phyloP scores from a whole-genome alignment of 2,113 vertebrate species.

The Tenebrosternarchus preto region DNA sequence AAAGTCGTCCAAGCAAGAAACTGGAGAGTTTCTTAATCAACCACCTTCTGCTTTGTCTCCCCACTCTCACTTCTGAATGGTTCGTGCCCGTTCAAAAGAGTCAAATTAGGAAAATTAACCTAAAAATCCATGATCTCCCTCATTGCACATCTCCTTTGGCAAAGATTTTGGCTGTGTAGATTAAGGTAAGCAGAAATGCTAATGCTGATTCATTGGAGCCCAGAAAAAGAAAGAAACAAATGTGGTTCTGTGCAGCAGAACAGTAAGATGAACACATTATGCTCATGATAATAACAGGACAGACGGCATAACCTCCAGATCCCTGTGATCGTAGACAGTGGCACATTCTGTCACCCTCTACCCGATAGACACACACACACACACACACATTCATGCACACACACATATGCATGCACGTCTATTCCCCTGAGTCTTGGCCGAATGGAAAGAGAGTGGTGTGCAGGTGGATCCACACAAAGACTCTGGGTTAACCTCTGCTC shows the following conservation, averaged over 20 bases:
- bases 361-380: background rate
- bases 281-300: conserved; percentile 16
- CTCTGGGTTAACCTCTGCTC: conserved; percentile 30
- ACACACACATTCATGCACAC: background rate
- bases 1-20: conserved; percentile 23
- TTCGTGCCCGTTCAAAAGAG: conserved; percentile 40
- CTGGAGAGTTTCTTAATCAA: conserved; percentile 48
- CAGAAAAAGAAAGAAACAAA: background rate
- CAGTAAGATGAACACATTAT: background rate
- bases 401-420: background rate
- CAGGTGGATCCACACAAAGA: conserved; percentile 30
- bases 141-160: background rate
- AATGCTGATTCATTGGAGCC: background rate
- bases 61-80: conserved; percentile 33
- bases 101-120: conserved; percentile 33
- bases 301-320: conserved; percentile 36
- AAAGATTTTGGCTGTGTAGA: background rate
- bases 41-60: conserved; percentile 12
- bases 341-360: conserved; percentile 30
- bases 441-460: conserved; percentile 18
- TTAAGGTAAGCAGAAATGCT: background rate
- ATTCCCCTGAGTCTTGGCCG: background rate
- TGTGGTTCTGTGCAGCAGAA: background rate
- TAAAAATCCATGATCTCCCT: conserved; percentile 6
- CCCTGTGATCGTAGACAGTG: conserved; percentile 14